Conservation (phyloP, 2,113 vertebrate species). For the Promerops cafer region DNA sequence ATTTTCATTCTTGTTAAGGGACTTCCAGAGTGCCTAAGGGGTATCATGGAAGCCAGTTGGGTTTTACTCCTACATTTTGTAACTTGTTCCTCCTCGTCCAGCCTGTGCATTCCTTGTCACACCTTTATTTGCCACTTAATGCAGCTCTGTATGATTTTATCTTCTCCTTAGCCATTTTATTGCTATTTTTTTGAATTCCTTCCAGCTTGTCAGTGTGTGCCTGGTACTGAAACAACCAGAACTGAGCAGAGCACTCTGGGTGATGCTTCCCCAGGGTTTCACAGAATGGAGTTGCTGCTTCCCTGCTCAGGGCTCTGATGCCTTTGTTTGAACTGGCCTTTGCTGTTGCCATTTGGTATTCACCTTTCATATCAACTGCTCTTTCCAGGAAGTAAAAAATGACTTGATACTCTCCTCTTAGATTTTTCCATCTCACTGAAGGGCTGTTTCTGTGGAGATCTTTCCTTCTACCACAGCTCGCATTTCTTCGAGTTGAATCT, state of each 20-base stretch:
- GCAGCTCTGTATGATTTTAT: not conserved
- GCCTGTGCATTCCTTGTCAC: not conserved
- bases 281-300: not conserved
- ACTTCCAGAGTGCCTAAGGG: not conserved
- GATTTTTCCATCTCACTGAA: slow-evolving; percentile 19
- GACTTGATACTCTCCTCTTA: not conserved
- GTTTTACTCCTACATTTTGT: not conserved
- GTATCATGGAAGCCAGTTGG: not conserved
- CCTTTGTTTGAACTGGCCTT: slow-evolving; percentile 10
- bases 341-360: not conserved
- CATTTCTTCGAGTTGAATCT: slow-evolving; percentile 21
- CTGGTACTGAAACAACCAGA: not conserved
- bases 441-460: slow-evolving; percentile 51
- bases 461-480: not conserved
- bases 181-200: not conserved
- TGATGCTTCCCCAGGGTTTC: not conserved
- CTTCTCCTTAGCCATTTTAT: not conserved
- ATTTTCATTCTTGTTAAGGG: not conserved
- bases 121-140: not conserved
- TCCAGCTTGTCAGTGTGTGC: not conserved
- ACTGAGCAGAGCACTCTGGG: not conserved
- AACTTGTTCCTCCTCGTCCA: not conserved
- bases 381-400: slow-evolving; percentile 39
- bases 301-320: not conserved
- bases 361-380: not conserved